Conservation (phyloP, 2,888 invertebrate genomes). For the Micoletzkya japonica region DNA sequence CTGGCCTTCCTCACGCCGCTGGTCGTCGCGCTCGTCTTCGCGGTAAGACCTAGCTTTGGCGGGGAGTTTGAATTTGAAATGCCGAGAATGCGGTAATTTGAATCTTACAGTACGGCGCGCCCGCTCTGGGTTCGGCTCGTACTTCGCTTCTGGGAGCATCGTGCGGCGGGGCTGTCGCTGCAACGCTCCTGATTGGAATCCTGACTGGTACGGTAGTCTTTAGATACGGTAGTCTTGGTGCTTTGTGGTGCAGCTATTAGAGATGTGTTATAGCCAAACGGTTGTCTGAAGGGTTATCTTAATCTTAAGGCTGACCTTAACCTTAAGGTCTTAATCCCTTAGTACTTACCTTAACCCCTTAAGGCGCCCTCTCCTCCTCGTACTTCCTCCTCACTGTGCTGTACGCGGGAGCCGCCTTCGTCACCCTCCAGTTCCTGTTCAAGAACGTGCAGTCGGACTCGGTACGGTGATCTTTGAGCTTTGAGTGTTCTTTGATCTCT, state of each 20-base stretch:
- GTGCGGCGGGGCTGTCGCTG: constrained; percentile 11
- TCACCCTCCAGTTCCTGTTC: constrained; percentile 43
- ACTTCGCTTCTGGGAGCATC: constrained; percentile 22
- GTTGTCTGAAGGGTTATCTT: no score
- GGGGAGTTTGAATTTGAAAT: no score
- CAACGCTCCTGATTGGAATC: constrained; percentile 4
- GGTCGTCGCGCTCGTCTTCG: constrained; percentile 37
- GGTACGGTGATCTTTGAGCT: no score
- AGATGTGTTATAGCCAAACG: no score
- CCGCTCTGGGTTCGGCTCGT: constrained; percentile 14
- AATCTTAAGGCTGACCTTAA: no score
- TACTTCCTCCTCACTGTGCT: constrained; percentile 44
- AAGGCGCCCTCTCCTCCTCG: constrained; percentile 39
- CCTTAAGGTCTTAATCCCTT: no score
- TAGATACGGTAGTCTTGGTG: no score
- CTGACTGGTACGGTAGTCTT: constrained; percentile 20
- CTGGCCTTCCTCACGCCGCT: constrained; percentile 43
- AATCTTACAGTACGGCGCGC: constrained; percentile 22
- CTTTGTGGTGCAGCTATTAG: no score
- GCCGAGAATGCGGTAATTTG: no score
- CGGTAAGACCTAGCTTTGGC: no score
- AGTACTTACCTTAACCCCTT: no score
- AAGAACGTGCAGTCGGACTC: constrained; percentile 35
- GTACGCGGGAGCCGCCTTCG: constrained; percentile 42
- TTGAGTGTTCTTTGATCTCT: not conserved